A percentile compares a stretch with the other conserved stretches of the same genome.
Evolutionary conservation across 2,113 vertebrate genomes (phyloP).

Genomic region (Campylomormyrus tamandua): DNA sequence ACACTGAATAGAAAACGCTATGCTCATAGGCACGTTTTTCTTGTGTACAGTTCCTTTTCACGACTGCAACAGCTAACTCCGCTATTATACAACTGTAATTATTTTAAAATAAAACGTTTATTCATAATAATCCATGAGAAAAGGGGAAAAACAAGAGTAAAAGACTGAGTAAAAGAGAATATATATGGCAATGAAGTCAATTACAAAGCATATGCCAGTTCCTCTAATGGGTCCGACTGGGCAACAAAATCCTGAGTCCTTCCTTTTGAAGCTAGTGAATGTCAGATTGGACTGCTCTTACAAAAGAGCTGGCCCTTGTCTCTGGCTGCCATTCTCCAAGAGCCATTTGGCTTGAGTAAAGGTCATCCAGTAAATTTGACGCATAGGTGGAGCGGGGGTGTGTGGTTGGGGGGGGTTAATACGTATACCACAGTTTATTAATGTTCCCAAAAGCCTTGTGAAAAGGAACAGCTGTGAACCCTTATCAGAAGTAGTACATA

Average conservation of each 20-base stretch:
- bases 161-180: not conserved
- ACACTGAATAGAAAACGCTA: not conserved
- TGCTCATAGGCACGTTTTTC: not conserved
- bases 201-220: not conserved
- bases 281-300: slow-evolving; percentile 1
- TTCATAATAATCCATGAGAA: not conserved
- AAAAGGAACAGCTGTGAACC: not conserved
- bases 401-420: not conserved
- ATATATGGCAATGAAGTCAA: not conserved
- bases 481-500: not conserved
- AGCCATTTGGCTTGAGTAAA: not conserved
- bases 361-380: not conserved
- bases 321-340: not conserved
- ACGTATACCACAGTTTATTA: not conserved
- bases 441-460: not conserved
- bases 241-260: not conserved
- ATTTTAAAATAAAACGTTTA: slow-evolving; percentile 1
- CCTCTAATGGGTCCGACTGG: not conserved
- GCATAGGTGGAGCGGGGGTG: not conserved
- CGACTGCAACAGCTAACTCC: not conserved
- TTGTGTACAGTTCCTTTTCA: not conserved
- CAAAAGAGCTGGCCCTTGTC: not conserved
- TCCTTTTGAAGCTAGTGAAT: slow-evolving; percentile 11
- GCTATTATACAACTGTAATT: not conserved
- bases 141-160: not conserved